A percentile compares a stretch with the other conserved stretches of the same genome.
Conservation (phyloP, 2,113 vertebrate genomes). For the Lamprotornis superbus region DNA sequence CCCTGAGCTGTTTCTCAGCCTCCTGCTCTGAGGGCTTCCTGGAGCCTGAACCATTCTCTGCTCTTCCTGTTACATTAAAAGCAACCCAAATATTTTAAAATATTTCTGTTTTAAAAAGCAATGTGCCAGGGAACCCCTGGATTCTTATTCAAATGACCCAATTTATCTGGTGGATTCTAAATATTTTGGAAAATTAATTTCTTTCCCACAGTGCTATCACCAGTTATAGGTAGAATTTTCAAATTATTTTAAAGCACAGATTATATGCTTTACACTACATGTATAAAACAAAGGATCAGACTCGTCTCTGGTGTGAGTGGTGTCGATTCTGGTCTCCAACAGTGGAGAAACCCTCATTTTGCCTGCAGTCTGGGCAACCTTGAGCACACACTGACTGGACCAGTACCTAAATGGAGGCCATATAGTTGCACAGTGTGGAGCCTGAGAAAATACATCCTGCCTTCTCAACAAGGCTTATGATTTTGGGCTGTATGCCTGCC, state of each 20-base stretch:
- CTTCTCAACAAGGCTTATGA: background rate
- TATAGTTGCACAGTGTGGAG: background rate
- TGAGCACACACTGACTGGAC: accelerated
- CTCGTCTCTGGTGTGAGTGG: background rate
- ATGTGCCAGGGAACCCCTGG: background rate
- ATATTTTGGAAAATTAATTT: background rate
- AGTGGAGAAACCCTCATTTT: background rate
- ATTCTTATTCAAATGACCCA: background rate
- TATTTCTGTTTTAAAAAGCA: background rate
- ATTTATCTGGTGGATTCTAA: background rate
- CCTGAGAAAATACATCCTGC: background rate
- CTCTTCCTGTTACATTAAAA: background rate
- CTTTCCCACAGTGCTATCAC: background rate
- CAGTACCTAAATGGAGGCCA: too few species aligned
- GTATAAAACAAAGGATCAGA: background rate
- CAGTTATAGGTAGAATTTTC: background rate
- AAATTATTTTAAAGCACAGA: background rate
- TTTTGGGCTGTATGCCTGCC: background rate
- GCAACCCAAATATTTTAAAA: background rate
- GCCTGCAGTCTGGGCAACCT: background rate
- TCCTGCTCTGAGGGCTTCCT: background rate
- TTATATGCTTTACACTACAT: accelerated
- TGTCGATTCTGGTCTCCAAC: background rate
- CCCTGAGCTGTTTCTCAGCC: background rate
- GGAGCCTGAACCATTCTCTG: background rate